phyloP scores from a whole-genome alignment of 1,140 invertebrate species.

The Nilaparvata lugens region DNA sequence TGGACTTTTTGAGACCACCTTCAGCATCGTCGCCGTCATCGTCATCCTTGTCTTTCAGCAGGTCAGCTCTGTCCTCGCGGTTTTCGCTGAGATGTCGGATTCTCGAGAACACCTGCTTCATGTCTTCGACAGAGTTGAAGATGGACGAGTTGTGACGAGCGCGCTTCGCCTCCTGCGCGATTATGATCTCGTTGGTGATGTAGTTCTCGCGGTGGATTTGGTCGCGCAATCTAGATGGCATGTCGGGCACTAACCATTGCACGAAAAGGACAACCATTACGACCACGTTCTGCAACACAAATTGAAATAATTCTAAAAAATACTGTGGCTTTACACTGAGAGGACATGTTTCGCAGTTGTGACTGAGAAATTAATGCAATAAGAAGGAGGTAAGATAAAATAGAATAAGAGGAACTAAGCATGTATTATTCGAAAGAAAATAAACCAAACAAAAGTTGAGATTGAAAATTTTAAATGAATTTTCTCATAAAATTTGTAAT shows the following conservation, averaged over 20 bases:
- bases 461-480: too few species aligned
- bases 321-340: neutral
- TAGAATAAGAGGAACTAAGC: too few species aligned
- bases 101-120: neutral
- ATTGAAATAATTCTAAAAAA: neutral
- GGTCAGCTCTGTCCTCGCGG: neutral
- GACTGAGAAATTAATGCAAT: too few species aligned
- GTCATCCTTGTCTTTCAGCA: neutral
- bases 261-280: conserved; percentile 72
- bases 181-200: conserved; percentile 83
- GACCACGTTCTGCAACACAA: conserved; percentile 59
- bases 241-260: conserved; percentile 77
- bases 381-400: too few species aligned
- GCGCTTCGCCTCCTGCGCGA: conserved; percentile 59
- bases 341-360: too few species aligned
- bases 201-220: conserved; percentile 75
- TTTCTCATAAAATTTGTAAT: too few species aligned
- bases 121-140: neutral
- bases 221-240: conserved; percentile 62
- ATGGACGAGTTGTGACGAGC: neutral
- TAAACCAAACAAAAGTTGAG: too few species aligned
- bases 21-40: neutral
- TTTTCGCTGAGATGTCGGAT: neutral
- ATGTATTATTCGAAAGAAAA: too few species aligned
- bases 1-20: neutral